Evolutionary conservation across 2,113 vertebrate genomes (phyloP).

Genomic region (Nipponia nippon): DNA sequence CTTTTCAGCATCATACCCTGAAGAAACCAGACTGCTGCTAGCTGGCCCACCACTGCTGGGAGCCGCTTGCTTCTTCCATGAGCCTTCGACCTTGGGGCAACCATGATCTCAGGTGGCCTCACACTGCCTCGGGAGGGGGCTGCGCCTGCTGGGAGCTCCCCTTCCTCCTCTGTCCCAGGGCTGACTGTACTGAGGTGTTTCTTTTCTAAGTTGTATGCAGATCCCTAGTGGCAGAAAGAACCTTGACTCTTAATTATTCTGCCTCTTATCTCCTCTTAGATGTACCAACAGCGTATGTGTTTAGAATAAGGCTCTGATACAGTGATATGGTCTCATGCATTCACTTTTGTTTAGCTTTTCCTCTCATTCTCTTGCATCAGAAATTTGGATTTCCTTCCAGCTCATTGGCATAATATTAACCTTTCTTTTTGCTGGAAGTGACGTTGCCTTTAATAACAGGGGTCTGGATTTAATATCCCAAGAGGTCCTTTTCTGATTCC

Average conservation of each 20-base stretch:
- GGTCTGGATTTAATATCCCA: neutral
- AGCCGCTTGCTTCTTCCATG: neutral
- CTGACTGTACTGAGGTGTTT: neutral
- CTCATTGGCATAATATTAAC: neutral
- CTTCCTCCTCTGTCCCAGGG: neutral
- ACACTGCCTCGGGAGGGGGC: neutral
- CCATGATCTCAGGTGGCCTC: neutral
- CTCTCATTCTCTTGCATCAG: constrained; percentile 16
- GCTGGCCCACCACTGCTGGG: neutral
- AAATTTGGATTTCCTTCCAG: constrained; percentile 41
- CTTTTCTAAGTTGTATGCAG: neutral
- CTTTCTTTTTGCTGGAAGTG: neutral
- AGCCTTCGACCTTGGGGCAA: neutral
- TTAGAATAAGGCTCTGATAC: neutral
- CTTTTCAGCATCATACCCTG: neutral
- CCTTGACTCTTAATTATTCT: neutral
- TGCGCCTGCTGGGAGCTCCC: neutral
- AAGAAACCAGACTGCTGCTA: neutral
- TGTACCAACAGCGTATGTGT: neutral
- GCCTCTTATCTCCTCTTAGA: neutral
- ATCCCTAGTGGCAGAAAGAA: neutral
- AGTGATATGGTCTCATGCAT: neutral
- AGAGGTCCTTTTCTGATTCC: neutral
- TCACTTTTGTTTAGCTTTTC: constrained; percentile 52
- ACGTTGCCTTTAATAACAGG: neutral